phyloP scores from a whole-genome alignment of 2,888 invertebrate genomes.

The Ormyrus rosae region DNA sequence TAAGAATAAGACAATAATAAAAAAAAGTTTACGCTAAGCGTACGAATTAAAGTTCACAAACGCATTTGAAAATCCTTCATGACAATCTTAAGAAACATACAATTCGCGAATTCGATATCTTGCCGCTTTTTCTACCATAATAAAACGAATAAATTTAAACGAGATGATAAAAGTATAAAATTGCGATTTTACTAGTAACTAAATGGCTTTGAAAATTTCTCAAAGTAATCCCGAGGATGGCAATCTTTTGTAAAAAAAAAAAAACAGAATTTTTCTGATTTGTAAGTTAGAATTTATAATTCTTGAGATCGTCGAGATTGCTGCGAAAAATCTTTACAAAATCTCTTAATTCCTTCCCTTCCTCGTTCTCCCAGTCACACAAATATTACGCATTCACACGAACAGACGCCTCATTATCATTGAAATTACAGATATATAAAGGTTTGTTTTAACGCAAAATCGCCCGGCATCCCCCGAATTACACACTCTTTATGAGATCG shows the following conservation, averaged over 20 bases:
- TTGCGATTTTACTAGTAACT: slow-evolving; percentile 52
- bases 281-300: slow-evolving; percentile 24
- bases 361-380: slow-evolving; percentile 42
- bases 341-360: slow-evolving; percentile 50
- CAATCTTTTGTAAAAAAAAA: slow-evolving; percentile 18
- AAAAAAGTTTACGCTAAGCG: slow-evolving; percentile 41
- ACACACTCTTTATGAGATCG: slow-evolving; percentile 67
- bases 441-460: slow-evolving; percentile 51
- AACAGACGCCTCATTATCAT: slow-evolving; percentile 52
- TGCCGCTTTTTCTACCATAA: slow-evolving; percentile 34
- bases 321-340: slow-evolving; percentile 56
- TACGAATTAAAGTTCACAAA: slow-evolving; percentile 46
- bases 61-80: slow-evolving; percentile 37
- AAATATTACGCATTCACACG: slow-evolving; percentile 45
- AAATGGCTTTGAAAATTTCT: slow-evolving; percentile 54
- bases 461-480: slow-evolving; percentile 61
- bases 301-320: slow-evolving; percentile 39
- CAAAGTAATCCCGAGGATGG: slow-evolving; percentile 46
- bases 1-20: slow-evolving; percentile 55
- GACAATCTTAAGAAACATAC: slow-evolving; percentile 45
- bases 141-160: slow-evolving; percentile 37
- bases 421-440: slow-evolving; percentile 54
- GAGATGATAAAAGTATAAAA: slow-evolving; percentile 56
- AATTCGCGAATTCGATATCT: slow-evolving; percentile 40
- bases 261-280: slow-evolving; percentile 10